Base-by-base conservation (phyloP, 2,113 vertebrate genomes). In the Octodon degus region DNA sequence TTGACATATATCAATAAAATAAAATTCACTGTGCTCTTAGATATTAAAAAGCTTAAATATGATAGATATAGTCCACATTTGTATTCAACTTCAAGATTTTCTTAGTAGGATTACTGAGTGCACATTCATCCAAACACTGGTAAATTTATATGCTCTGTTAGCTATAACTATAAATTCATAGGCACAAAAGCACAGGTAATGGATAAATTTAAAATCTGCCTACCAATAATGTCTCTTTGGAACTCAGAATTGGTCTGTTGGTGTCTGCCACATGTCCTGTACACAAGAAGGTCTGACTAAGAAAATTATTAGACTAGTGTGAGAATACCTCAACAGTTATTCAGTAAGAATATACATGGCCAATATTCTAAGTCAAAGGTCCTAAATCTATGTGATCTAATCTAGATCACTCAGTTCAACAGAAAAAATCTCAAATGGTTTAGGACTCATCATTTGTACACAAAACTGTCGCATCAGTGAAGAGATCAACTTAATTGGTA, bases 31-130 rank as follows among this genome's bases (percentile, higher is more conserved):
- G 63, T 72, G 74, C 37, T 89, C 27, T 80, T 89, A 89, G 67
- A 93, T 84, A 97, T 60, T 86, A 92, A 93, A 97, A 91, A n/a
- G 12, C 13, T 50, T 63, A 92, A 81, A 60, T 89, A 80, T 70
- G 58, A 58, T 30, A 96, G 27, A 1, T 84, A 37, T 50, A 76
- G 63, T 24, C 67, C 17, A 43, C 65, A 93, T 85, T 93, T 97
- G 96, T 91, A 86, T 84, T 86, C 58, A 81, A 50, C 65, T 76
- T 22, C 47, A 68, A 91, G 34, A 34, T 80, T 89, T 91, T 88
- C 89, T 94, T 85, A 50, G 60, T 60, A 83, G 53, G 96, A 82
- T 72, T 91, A 90, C 53, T 95, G 89, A 94, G 76, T 87, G 77
- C 24, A 94, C 10, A 68, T 8, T 65, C 34, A 92, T 89, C 11